phyloP scores from a whole-genome alignment of 2,113 vertebrate genomes.

The Isurus oxyrinchus region DNA sequence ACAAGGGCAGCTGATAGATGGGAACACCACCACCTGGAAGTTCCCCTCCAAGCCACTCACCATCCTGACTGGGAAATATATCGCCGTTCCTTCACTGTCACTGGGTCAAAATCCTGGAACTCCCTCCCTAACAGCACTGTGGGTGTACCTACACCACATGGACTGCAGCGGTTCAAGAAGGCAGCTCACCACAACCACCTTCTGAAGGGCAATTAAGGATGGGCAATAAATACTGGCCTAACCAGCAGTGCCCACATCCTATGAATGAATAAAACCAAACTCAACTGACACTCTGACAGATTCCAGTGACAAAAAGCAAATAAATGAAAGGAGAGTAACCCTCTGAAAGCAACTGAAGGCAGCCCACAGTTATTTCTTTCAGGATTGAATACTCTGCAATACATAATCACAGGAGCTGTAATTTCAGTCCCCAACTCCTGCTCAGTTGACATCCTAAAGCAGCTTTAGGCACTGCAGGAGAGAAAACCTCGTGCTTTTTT shows the following conservation, averaged over 20 bases:
- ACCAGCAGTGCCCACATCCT: too few relatives aligned
- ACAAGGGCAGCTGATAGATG: too few relatives aligned
- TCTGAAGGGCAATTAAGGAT: background rate
- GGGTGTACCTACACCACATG: background rate
- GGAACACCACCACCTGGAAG: too few relatives aligned
- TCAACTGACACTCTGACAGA: background rate
- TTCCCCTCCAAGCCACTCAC: too few relatives aligned
- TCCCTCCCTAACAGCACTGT: background rate
- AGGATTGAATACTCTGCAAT: background rate
- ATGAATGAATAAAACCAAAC: background rate
- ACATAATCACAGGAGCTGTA: background rate
- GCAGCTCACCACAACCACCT: background rate
- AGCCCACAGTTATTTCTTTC: background rate
- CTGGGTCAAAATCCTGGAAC: too few relatives aligned
- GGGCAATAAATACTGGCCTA: background rate
- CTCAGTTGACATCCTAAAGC: background rate
- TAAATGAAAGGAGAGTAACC: background rate
- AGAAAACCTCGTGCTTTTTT: background rate
- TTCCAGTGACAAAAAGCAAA: background rate
- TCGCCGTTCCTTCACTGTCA: too few relatives aligned
- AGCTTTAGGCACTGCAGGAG: background rate
- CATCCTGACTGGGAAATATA: too few relatives aligned
- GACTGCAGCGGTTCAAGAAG: background rate
- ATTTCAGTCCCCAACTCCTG: background rate
- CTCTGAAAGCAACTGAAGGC: background rate